Conservation (phyloP, 2,888 invertebrate genomes). For the Drosophila neonasuta region DNA sequence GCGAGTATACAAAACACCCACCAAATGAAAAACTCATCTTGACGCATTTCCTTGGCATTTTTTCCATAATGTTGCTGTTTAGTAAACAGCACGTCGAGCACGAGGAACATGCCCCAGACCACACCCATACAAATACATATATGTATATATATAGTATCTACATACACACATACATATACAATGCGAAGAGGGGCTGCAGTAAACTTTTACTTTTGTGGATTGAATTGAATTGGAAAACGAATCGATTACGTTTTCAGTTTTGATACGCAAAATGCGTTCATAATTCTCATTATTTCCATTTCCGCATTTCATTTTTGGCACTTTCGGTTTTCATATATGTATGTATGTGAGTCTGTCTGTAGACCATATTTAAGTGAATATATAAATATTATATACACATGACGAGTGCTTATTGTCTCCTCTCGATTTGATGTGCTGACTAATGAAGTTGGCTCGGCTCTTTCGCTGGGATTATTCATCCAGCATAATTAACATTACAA, state of each 20-base stretch:
- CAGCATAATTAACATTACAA: conserved; percentile 74
- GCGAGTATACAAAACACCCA: not conserved
- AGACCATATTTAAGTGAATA: conserved; percentile 17
- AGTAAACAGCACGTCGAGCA: conserved; percentile 61
- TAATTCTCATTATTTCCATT: conserved; percentile 55
- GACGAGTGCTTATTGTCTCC: conserved; percentile 41
- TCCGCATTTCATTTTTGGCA: conserved; percentile 65
- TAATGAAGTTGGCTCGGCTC: conserved; percentile 51
- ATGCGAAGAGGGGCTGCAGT: not conserved
- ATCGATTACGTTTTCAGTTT: conserved; percentile 48
- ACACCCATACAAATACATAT: conserved; percentile 17
- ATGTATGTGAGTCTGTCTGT: not conserved
- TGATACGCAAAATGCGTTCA: conserved; percentile 58
- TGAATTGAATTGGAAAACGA: conserved; percentile 54
- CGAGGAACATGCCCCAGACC: conserved; percentile 16
- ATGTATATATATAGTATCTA: not conserved
- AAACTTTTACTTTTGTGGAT: conserved; percentile 63
- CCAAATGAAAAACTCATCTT: conserved; percentile 35
- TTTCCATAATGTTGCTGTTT: conserved; percentile 36
- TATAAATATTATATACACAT: conserved; percentile 16
- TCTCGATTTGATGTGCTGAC: conserved; percentile 55
- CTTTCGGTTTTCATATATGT: conserved; percentile 62
- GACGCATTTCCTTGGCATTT: conserved; percentile 66
- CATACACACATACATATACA: not conserved
- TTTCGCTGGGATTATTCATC: conserved; percentile 50